Evolutionary conservation across 1,140 invertebrate genomes (phyloP), one percentile per base, ranked within the genome.

Genomic region (Diorhabda carinulata): DNA sequence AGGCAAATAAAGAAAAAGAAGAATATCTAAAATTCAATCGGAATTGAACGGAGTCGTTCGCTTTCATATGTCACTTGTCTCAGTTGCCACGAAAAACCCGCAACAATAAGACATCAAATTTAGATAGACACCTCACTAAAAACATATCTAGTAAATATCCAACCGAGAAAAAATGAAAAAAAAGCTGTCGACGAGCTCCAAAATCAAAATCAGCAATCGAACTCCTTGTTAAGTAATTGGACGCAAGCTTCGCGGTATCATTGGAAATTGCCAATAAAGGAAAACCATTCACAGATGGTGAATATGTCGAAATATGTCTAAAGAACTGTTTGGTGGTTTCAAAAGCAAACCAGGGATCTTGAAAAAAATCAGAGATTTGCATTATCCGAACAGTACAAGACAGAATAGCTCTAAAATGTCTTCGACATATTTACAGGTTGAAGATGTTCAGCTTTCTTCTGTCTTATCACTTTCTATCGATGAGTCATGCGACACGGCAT

Each of bases 281-380:
- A 5, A 79, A 79, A 78, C 78, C 73, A 71, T 78, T 64, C 70
- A 78, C 75, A 74, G 76, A 77, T 61, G 77, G 76, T 52, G 71
- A 79, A 67, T 77, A 76, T 64, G 69, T 79, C 10, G 79, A 78
- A 78, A 67, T 74, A 9, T 58, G 65, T 59, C 57, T 43, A 42
- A 67, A 67, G 76, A 77, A 57, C 72, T 79, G 41, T 77, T 78
- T 77, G 66, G 74, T 40, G 75, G 76, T 74, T 79, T 78, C 66
- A 76, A 77, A 62, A 78, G 77, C 68, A 77, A 76, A 77, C 40
- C 71, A 73, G 72, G 75, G 57, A 77, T 77, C 57, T 42, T 74
- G 62, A 78, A 77, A 71, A 74, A 61, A 76, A 74, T 76, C 52
- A 73, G 74, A 75, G 72, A 77, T 40, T 68, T 78, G 66, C 76